A percentile compares a stretch with the other conserved stretches of the same genome.
These are phyloP conservation scores for Paedocypris sp. DNA, from an alignment of 2,113 vertebrate species.

Conservation along the genomic window DNA sequence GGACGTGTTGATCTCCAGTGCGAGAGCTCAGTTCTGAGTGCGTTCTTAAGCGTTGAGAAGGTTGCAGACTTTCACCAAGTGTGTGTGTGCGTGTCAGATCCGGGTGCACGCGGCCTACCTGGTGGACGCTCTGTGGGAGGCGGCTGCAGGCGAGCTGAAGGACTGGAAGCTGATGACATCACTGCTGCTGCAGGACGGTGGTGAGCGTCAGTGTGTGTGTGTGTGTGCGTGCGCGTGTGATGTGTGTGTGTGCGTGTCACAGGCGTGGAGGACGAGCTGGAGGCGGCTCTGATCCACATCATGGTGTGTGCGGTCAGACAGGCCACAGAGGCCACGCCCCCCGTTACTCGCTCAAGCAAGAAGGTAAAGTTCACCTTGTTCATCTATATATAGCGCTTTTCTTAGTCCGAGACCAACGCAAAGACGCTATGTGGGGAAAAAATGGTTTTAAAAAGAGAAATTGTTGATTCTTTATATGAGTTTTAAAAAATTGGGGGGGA, in stretches of 20 bases:
- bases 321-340: constrained; percentile 64
- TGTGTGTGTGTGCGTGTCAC: constrained; percentile 12
- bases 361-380: constrained; percentile 62
- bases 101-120: constrained; percentile 76
- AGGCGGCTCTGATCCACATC: constrained; percentile 70
- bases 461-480: too few relatives aligned
- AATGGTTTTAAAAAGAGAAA: too few relatives aligned
- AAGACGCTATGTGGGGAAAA: too few relatives aligned
- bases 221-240: not conserved
- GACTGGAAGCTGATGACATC: constrained; percentile 77
- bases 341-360: constrained; percentile 60
- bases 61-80: too few relatives aligned
- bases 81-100: constrained; percentile 54
- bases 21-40: too few relatives aligned
- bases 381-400: not conserved
- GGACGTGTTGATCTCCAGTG: too few relatives aligned
- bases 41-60: too few relatives aligned
- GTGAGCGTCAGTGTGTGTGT: constrained; percentile 28
- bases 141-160: constrained; percentile 61
- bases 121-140: constrained; percentile 81
- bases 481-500: too few relatives aligned
- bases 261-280: constrained; percentile 60
- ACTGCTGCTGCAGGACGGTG: constrained; percentile 63
- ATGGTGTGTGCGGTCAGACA: constrained; percentile 72
- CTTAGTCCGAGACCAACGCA: too few relatives aligned